These are phyloP conservation scores for Rotaria socialis DNA, from an alignment of 2,888 invertebrate species.

Conservation along the genomic window DNA sequence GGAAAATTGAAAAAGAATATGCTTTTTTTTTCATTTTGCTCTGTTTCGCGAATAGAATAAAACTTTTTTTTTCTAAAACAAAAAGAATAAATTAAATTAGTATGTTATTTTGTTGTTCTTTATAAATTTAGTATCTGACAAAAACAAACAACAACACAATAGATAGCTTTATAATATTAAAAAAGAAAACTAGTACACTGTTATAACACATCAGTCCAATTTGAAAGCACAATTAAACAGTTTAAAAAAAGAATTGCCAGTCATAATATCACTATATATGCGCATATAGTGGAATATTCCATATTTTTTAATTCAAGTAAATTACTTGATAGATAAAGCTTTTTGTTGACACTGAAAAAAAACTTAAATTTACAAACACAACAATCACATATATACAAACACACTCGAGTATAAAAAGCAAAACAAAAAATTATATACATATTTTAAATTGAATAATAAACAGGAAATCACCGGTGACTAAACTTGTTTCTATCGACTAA, in stretches of 20 bases:
- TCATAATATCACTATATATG: not conserved
- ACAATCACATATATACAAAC: not conserved
- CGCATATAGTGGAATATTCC: too few species aligned
- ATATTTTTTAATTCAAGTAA: not conserved
- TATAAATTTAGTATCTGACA: not conserved
- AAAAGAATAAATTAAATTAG: not conserved
- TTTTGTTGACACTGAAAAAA: not conserved
- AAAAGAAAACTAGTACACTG: not conserved
- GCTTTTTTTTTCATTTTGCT: not conserved
- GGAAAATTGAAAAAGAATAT: not conserved
- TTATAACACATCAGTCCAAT: not conserved
- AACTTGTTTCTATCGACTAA: not conserved
- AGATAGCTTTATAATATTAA: not conserved
- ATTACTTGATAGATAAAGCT: not conserved
- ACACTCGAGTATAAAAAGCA: not conserved
- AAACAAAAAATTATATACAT: not conserved
- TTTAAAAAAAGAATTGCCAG: not conserved
- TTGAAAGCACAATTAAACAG: not conserved
- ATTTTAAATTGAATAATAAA: not conserved
- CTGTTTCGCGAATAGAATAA: too few species aligned
- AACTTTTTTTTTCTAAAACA: not conserved
- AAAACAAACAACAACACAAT: not conserved
- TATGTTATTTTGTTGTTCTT: not conserved
- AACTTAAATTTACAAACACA: not conserved
- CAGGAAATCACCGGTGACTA: not conserved